phyloP scores from a whole-genome alignment of 2,797 vertebrate species.

The Spheniscus humboldti region DNA sequence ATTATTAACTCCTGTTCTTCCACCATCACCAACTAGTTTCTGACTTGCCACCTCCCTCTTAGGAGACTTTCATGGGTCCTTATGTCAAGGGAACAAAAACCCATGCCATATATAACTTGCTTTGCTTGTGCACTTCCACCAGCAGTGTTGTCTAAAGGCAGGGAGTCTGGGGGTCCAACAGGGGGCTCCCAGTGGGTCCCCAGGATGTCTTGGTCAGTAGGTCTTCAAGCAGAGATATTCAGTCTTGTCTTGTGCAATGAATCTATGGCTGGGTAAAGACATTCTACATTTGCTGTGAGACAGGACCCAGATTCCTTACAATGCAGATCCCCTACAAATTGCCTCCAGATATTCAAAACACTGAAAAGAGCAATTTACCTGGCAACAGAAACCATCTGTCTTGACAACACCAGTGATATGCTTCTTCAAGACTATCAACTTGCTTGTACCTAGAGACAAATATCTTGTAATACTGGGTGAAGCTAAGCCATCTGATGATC shows the following conservation, averaged over 20 bases:
- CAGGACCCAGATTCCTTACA: background rate
- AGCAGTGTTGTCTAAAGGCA: background rate
- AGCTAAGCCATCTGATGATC: background rate
- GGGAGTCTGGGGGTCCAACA: accelerated
- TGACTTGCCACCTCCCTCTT: background rate
- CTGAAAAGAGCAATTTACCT: background rate
- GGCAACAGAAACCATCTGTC: background rate
- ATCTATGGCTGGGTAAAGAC: background rate
- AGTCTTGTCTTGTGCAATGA: background rate
- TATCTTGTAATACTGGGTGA: background rate
- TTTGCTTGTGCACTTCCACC: background rate
- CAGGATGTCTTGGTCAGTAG: background rate
- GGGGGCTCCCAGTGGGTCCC: background rate
- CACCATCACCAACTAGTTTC: background rate
- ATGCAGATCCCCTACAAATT: background rate
- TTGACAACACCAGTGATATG: background rate
- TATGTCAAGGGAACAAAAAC: background rate
- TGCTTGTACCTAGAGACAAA: background rate
- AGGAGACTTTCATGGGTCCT: background rate
- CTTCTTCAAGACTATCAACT: background rate
- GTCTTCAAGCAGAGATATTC: background rate
- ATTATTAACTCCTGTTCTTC: background rate
- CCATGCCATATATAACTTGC: background rate
- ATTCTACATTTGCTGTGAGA: background rate
- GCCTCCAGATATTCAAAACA: background rate